Conservation (phyloP, 1,140 invertebrate species). For the Lepidurus apus region DNA sequence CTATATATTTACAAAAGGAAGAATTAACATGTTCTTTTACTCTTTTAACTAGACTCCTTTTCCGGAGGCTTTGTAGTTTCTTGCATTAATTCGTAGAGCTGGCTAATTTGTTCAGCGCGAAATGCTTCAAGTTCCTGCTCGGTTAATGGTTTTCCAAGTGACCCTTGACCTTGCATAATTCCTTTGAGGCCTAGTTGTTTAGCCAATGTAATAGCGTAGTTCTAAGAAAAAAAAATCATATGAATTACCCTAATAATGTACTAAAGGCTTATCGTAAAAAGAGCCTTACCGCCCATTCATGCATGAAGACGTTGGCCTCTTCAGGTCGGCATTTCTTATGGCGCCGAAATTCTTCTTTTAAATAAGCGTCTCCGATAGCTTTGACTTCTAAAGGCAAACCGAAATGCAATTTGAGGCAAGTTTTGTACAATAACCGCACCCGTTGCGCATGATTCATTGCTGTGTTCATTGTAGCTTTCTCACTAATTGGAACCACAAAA, state of each 20-base stretch:
- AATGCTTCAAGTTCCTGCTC: slow-evolving; percentile 61
- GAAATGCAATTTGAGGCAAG: slow-evolving; percentile 75
- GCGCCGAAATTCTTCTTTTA: slow-evolving; percentile 77
- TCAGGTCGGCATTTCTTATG: slow-evolving; percentile 69
- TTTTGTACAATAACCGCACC: slow-evolving; percentile 77
- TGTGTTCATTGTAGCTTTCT: neutral
- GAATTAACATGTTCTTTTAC: neutral
- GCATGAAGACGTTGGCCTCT: slow-evolving; percentile 70
- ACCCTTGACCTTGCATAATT: slow-evolving; percentile 48
- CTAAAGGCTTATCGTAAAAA: slow-evolving; percentile 29
- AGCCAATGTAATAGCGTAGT: slow-evolving; percentile 65
- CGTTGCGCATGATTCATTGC: slow-evolving; percentile 53
- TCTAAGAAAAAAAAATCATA: slow-evolving; percentile 49
- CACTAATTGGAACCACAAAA: neutral
- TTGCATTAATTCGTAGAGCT: slow-evolving; percentile 70
- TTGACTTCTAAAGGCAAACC: slow-evolving; percentile 69
- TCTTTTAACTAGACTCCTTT: neutral
- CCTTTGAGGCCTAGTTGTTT: slow-evolving; percentile 63
- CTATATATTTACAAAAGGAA: neutral
- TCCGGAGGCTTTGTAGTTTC: slow-evolving; percentile 34
- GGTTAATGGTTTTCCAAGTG: slow-evolving; percentile 57
- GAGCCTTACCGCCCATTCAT: slow-evolving; percentile 77
- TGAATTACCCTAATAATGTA: neutral
- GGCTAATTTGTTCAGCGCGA: slow-evolving; percentile 70
- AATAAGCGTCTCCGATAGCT: slow-evolving; percentile 56